phyloP scores from a whole-genome alignment of 2,888 invertebrate species.

The Lacanobia oleracea region DNA sequence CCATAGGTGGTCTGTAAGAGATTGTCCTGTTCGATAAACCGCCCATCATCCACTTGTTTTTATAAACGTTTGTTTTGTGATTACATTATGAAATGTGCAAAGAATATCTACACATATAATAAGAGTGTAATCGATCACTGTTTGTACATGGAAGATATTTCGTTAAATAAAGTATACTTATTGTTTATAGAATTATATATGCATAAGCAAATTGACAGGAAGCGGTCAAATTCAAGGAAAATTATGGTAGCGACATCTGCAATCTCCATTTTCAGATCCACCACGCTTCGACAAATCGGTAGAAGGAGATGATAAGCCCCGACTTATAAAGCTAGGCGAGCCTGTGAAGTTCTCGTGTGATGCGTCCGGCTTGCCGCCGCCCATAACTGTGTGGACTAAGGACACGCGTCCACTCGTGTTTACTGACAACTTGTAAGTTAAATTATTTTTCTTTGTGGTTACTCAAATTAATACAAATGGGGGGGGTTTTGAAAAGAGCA shows the following conservation, averaged over 20 bases:
- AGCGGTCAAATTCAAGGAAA: not conserved
- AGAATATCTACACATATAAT: too few relatives aligned
- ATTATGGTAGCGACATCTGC: not conserved
- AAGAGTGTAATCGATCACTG: too few relatives aligned
- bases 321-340: constrained; percentile 73
- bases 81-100: too few relatives aligned
- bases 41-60: too few relatives aligned
- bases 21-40: too few relatives aligned
- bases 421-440: constrained; percentile 79
- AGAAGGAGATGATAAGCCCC: constrained; percentile 57
- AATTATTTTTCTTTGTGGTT: too few relatives aligned
- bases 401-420: constrained; percentile 78
- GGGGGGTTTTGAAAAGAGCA: too few relatives aligned
- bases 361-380: constrained; percentile 81
- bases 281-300: constrained; percentile 70
- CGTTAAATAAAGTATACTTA: too few relatives aligned
- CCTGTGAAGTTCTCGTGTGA: constrained; percentile 78
- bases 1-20: too few relatives aligned
- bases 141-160: too few relatives aligned
- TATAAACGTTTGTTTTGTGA: too few relatives aligned
- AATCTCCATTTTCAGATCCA: constrained; percentile 72
- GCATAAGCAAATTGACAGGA: not conserved
- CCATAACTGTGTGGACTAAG: constrained; percentile 86
- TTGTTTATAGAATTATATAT: too few relatives aligned
- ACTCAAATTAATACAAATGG: not conserved